Base-by-base conservation (phyloP, 2,797 vertebrate species). In the Alcedo atthis region DNA sequence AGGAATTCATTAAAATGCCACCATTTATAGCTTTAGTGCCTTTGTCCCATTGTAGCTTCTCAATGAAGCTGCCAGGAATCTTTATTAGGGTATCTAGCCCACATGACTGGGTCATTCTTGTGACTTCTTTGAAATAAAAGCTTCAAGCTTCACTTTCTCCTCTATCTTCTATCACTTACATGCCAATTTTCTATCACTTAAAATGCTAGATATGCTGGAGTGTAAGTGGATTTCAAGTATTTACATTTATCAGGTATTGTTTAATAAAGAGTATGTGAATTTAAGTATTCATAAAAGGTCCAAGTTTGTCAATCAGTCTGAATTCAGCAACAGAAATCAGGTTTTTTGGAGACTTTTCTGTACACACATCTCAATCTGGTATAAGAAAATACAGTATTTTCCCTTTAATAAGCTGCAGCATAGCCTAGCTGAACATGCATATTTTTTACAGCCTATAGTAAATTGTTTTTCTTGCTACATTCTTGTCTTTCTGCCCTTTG, bases 381-480 rank as follows among this genome's bases (percentile, higher is more conserved):
- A 9, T 62, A 87, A 80, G 48, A 81, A 84, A 62, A 10, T 63
- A 35, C 54, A 82, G 55, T 84, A 21, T 32, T 88, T 89, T 63
- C 77, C 63, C 71, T 85, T 85, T 71, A 81, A 57, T 76, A 67
- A 88, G 63, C 59, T 66, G 46, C 74, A 89, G 42, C 24, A 28
- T 37, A 89, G 86, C 76, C 71, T 82, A 89, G 86, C 90, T 96
- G 93, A 94, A 94, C 42, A 12, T 61, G 93, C 70, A 18, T 90
- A n/a, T 90, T 86, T 92, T 93, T 86, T 76, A 53, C 63, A 86
- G 92, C 54, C 92, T 94, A 58, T 83, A 94, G 76, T 85, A 82
- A 93, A 80, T 66, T 90, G 94, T 93, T 90, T 94, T 93, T 93
- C 90, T 90, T 94, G 81, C 84, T 82, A 48, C 94, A 94, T 96